Base-by-base conservation (phyloP, 2,113 vertebrate genomes). In the Chloropsis hardwickii region DNA sequence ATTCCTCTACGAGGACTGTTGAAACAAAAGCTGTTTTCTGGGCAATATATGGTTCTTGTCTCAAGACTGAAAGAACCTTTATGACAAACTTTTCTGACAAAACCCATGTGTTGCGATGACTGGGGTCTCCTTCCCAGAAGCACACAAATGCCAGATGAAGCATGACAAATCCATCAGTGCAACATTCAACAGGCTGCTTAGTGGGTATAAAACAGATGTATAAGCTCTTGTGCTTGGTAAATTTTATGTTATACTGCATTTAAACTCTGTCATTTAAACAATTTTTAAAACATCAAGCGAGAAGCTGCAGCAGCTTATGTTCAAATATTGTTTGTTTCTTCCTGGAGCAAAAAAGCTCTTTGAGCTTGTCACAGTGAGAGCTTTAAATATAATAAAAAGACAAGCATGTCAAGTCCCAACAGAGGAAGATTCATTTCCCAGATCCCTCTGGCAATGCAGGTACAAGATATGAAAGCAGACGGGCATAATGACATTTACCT, bases 401-500 rank as follows among this genome's bases (percentile, higher is more conserved):
- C 85, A 96, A 92, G 79, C 86, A 90, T 71, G 86, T 94, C 95
- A 97, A 92, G 65, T 69, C 81, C 67, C 76, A 83, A 62, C 51
- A 79, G 90, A 50, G 62, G 60, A 95, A 95, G 94, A 97, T 97
- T 97, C 88, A 97, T 98, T 97, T 96, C 91, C 60, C 82, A 79
- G 35, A 83, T 82, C 94, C 97, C 96, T 97, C 96, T 81, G 97
- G 97, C 97, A 90, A 96, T 92, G 91, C 90, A 97, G 94, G 97
- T 97, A 96, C 88, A 96, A 96, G 96, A 97, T 97, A 96, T 96
- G 94, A 97, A 97, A 97, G 87, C 97, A 98, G 97, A 97, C 12
- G 28, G 89, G 53, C 91, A 93, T 98, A 98, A 98, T 98, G 94
- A 96, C 97, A 98, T 98, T 97, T 97, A 80, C 81, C 92, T 97